Percentiles rank a stretch among this genome's conserved stretches.
These are phyloP conservation scores for Leptopterna dolabrata DNA, from an alignment of 2,888 invertebrate genomes.

Conservation along the genomic window DNA sequence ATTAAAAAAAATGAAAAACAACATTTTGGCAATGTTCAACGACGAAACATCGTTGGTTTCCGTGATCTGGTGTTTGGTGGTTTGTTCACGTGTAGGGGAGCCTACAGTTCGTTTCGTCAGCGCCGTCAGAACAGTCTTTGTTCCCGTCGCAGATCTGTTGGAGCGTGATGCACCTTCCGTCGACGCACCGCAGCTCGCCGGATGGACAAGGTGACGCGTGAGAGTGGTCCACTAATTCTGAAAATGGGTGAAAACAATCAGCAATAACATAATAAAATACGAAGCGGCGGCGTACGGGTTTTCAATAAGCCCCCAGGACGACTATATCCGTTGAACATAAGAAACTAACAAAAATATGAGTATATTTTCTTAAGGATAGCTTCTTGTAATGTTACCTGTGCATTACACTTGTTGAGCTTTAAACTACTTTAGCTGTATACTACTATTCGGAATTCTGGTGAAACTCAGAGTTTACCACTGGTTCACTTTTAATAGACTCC, in stretches of 20 bases:
- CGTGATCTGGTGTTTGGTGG: background rate
- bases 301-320: no score
- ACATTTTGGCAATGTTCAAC: background rate
- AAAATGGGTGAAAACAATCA: background rate
- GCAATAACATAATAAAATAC: no score
- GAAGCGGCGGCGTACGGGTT: no score
- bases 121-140: constrained; percentile 79
- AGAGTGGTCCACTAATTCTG: constrained; percentile 83
- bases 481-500: no score
- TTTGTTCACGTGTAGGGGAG: constrained; percentile 52
- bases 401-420: no score
- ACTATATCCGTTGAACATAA: no score
- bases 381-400: no score
- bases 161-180: constrained; percentile 79
- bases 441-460: no score
- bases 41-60: background rate
- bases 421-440: no score
- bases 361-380: no score
- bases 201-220: constrained; percentile 81
- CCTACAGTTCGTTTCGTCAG: constrained; percentile 81
- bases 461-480: no score
- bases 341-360: no score
- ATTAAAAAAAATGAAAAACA: background rate
- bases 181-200: constrained; percentile 85
- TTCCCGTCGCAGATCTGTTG: constrained; percentile 83